phyloP scores from a whole-genome alignment of 1,140 invertebrate species.

The Stegodyphus mimosarum region DNA sequence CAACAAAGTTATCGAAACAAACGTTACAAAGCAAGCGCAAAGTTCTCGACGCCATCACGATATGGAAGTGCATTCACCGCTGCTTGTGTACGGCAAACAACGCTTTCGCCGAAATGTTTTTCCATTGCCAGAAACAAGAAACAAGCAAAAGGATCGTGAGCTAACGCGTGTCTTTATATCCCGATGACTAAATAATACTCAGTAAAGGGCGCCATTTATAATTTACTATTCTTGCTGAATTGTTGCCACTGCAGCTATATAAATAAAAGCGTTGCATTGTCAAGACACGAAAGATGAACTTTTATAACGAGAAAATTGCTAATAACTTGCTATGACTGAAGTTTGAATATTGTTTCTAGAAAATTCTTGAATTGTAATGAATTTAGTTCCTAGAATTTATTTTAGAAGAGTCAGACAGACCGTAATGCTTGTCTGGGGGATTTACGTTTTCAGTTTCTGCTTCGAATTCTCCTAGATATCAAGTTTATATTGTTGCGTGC shows the following conservation, averaged over 20 bases:
- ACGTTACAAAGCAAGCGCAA: too few relatives aligned
- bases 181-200: slow-evolving; percentile 49
- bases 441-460: too few relatives aligned
- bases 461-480: too few relatives aligned
- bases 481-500: too few relatives aligned
- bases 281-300: neutral
- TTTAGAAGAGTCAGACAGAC: too few relatives aligned
- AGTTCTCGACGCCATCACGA: neutral
- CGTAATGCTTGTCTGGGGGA: too few relatives aligned
- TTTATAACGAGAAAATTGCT: too few relatives aligned
- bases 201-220: slow-evolving; percentile 42
- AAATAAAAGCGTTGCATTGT: slow-evolving; percentile 25
- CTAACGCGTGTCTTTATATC: neutral
- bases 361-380: too few relatives aligned
- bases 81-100: slow-evolving; percentile 44
- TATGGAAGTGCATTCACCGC: slow-evolving; percentile 30
- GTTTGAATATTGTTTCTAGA: too few relatives aligned
- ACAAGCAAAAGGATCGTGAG: slow-evolving; percentile 31
- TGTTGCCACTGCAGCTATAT: slow-evolving; percentile 51
- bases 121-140: slow-evolving; percentile 6
- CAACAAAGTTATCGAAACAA: too few relatives aligned
- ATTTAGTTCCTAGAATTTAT: too few relatives aligned
- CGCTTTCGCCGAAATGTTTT: slow-evolving; percentile 45
- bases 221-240: slow-evolving; percentile 8
- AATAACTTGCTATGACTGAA: too few relatives aligned